phyloP scores from a whole-genome alignment of 1,140 invertebrate genomes.

The Ceratosolen fusciceps region DNA sequence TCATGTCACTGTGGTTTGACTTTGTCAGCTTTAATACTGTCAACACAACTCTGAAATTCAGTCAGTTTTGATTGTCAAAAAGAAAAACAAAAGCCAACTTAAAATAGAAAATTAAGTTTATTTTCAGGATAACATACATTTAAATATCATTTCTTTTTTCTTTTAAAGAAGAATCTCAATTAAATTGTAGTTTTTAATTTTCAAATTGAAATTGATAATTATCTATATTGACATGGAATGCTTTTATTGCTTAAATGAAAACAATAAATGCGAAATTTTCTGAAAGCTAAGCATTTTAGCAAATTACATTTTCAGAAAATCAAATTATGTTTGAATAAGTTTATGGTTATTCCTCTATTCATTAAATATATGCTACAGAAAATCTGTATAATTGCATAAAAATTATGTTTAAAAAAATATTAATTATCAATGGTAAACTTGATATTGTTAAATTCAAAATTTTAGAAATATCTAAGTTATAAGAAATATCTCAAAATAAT shows the following conservation, averaged over 20 bases:
- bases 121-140: constrained; percentile 41
- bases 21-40: constrained; percentile 66
- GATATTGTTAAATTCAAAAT: background rate
- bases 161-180: constrained; percentile 47
- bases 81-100: constrained; percentile 40
- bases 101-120: constrained; percentile 47
- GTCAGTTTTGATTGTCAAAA: constrained; percentile 57
- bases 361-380: background rate
- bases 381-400: too few species aligned
- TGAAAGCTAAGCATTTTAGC: background rate
- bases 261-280: background rate
- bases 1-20: constrained; percentile 65
- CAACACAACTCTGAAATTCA: constrained; percentile 70
- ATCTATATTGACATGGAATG: background rate
- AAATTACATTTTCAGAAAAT: background rate
- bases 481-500: background rate
- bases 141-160: constrained; percentile 42
- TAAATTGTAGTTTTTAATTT: constrained; percentile 8
- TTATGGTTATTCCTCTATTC: too few species aligned
- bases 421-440: background rate
- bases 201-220: background rate
- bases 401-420: too few species aligned
- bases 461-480: background rate
- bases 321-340: background rate
- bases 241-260: background rate